Evolutionary conservation across 2,113 vertebrate genomes (phyloP), one percentile per base, ranked within the genome.

Genomic region (Uropsilus gracilis): DNA sequence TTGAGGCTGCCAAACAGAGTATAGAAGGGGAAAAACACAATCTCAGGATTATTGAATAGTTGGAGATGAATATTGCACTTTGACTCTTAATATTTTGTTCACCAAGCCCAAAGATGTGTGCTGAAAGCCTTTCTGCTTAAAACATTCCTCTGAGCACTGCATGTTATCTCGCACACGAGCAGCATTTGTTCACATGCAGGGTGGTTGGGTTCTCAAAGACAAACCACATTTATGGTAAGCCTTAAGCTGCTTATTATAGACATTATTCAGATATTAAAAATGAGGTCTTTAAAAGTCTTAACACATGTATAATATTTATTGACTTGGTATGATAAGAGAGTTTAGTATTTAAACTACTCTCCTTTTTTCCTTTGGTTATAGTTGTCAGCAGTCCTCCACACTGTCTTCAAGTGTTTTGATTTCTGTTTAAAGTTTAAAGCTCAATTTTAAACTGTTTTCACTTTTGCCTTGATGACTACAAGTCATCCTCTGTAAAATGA

Each of bases 401-500:
- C 42, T 69, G 2, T 91, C 93, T 94, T 86, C 78, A 92, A 55
- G 16, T 63, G 4, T 59, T 84, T 92, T 83, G 80, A 8, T 77
- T 73, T 28, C 28, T 91, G 95, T 94, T 95, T 64, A 1, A 53
- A 66, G 17, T 86, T 86, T 82, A 59, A 91, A 83, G 44, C 44
- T 93, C 80, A 91, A 28, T 48, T 95, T 93, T 93, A 78, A 46
- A 57, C 4, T 63, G 11, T 80, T 96, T 89, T 71, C 94, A 94
- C 14, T 71, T 80, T 91, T 32, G 1, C 32, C 53, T 55, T 90
- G 44, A 26, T 30, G n/a, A 63, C 39, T 84, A 6, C 77, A 92
- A 73, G 42, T 84, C 32, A 84, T 73, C 84, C 76, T 86, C 8
- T 95, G 6, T 84, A 53, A 22, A 32, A 63, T 55, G 37, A 72